Conservation (phyloP, 2,113 vertebrate genomes). For the Polypterus senegalus region DNA sequence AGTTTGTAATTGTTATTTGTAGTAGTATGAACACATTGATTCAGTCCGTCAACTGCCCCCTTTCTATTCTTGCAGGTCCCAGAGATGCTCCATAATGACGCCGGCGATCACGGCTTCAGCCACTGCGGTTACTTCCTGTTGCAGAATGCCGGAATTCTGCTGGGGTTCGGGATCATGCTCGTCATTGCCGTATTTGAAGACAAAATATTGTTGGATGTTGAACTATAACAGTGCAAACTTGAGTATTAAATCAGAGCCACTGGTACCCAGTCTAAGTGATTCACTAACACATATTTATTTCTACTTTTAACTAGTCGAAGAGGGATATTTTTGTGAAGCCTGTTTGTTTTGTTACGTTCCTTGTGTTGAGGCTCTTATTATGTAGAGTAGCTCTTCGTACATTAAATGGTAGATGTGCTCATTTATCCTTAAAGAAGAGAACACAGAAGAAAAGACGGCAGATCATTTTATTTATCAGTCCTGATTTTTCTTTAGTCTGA, state of each 20-base stretch:
- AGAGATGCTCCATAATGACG: slow-evolving; percentile 94
- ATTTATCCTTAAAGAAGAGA: background rate
- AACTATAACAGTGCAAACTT: slow-evolving; percentile 40
- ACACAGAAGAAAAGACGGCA: background rate
- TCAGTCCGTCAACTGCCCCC: no score
- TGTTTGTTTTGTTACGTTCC: background rate
- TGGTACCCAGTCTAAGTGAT: background rate
- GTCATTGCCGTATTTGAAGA: slow-evolving; percentile 90
- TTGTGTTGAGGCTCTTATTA: background rate
- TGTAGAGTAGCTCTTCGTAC: background rate
- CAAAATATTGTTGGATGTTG: slow-evolving; percentile 79
- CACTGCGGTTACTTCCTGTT: slow-evolving; percentile 90
- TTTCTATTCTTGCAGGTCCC: slow-evolving; percentile 60
- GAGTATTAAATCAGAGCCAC: background rate
- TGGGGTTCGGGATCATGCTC: slow-evolving; percentile 93
- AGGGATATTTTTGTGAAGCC: background rate
- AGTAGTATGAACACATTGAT: no score
- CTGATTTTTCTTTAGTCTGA: no score
- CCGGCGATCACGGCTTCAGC: slow-evolving; percentile 86
- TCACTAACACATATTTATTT: background rate
- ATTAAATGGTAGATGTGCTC: background rate
- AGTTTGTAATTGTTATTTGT: background rate
- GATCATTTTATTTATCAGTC: no score
- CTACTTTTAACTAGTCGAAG: background rate
- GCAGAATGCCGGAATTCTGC: slow-evolving; percentile 88